Percentiles rank a stretch among this genome's conserved stretches.
phyloP scores from a whole-genome alignment of 2,888 invertebrate genomes.

The Aporophyla lueneburgensis region DNA sequence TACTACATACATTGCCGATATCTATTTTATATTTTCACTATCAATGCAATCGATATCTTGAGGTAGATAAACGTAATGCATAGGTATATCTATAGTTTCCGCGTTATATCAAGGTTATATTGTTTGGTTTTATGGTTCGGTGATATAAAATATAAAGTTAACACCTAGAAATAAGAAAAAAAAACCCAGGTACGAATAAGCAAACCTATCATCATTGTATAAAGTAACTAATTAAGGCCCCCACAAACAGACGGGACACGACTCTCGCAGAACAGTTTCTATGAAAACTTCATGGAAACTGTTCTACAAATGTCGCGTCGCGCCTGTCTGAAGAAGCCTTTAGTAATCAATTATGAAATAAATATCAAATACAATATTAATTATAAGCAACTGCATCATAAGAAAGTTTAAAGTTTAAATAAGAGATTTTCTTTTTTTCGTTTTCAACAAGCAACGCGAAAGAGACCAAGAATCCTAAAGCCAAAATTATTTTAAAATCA shows the following conservation, averaged over 20 bases:
- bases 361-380: slow-evolving; percentile 23
- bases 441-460: slow-evolving; percentile 8
- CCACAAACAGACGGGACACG: too few relatives aligned
- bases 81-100: slow-evolving; percentile 33
- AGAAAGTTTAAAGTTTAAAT: background rate
- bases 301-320: too few relatives aligned
- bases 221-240: background rate
- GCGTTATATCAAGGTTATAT: slow-evolving; percentile 22
- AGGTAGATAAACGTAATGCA: slow-evolving; percentile 42
- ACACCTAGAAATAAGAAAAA: background rate
- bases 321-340: too few relatives aligned
- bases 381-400: slow-evolving; percentile 1
- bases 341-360: background rate
- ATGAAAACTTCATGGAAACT: too few relatives aligned
- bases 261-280: too few relatives aligned
- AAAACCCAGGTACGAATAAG: background rate
- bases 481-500: slow-evolving; percentile 45
- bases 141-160: background rate
- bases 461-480: slow-evolving; percentile 39
- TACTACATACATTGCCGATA: background rate
- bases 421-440: background rate
- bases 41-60: slow-evolving; percentile 38
- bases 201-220: background rate
- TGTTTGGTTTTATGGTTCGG: slow-evolving; percentile 14
- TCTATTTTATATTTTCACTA: slow-evolving; percentile 24